A percentile compares a stretch with the other conserved stretches of the same genome.
Conservation (phyloP, 2,113 vertebrate genomes). For the Labrus mixtus region DNA sequence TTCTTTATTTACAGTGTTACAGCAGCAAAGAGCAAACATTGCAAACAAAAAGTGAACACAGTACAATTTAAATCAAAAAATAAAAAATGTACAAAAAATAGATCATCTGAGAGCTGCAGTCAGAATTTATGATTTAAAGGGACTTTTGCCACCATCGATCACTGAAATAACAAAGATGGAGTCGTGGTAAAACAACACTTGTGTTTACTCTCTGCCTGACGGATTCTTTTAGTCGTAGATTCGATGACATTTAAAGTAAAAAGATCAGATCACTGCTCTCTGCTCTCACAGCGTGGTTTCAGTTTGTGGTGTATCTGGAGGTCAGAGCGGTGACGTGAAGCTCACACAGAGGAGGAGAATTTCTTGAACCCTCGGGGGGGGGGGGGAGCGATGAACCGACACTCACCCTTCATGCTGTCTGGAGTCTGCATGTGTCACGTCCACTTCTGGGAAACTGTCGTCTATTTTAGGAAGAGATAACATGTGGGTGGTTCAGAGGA, state of each 20-base stretch:
- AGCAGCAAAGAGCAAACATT: too few relatives aligned
- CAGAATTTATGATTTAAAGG: too few relatives aligned
- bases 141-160: too few relatives aligned
- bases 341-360: background rate
- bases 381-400: slow-evolving; percentile 11
- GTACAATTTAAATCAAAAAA: too few relatives aligned
- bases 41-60: too few relatives aligned
- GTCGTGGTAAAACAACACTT: too few relatives aligned
- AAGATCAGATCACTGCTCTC: background rate
- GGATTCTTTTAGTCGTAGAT: background rate
- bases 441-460: slow-evolving; percentile 3
- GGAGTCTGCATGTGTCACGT: slow-evolving; percentile 6
- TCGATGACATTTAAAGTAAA: background rate
- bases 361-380: slow-evolving; percentile 1
- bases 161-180: too few relatives aligned
- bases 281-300: too few relatives aligned
- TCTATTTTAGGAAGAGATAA: background rate
- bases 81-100: too few relatives aligned
- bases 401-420: slow-evolving; percentile 7
- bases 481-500: background rate
- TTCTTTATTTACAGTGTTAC: too few relatives aligned
- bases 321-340: slow-evolving; percentile 13
- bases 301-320: background rate
- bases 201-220: too few relatives aligned
- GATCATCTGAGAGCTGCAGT: too few relatives aligned